Base-by-base conservation (phyloP, 2,888 invertebrate genomes). In the Pachydiplax longipennis region DNA sequence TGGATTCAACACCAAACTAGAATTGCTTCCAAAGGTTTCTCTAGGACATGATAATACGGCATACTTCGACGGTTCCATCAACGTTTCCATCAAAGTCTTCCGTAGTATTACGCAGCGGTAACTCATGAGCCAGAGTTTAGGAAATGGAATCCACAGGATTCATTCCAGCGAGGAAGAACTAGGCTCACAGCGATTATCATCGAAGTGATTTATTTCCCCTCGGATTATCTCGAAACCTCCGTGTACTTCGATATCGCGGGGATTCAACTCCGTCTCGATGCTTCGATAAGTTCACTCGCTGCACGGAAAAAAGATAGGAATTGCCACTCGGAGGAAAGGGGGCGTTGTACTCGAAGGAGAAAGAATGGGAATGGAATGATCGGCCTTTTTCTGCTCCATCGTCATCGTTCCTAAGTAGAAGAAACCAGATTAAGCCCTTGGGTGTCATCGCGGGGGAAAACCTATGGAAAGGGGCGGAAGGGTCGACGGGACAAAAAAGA, bases 391-490 rank as follows among this genome's bases (percentile, higher is more conserved):
- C 65, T 25, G 8, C 4, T 22, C 87, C 61, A 61, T 87, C 61
- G 37, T 61, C 87, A n/a, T n/a, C 61, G 61, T 61, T 37, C 37
- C 87, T 37, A 58, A 48, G 53, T 83, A 48, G 82, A 83, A 87
- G 87, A 48, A 61, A 87, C 87, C 48, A 53, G 87, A 87, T 87
- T 87, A 87, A 87, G 61, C 87, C 87, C 87, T 61, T 10, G 87
- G 87, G 87, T 87, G 37, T 58, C 87, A 87, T 87, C 37, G 61
- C 58, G 37, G 8, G 44, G 6, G 44, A 44, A 82, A 44, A 40
- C 2, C 31, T 25, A 18, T 5, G 53, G 83, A 83, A 83, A 18
- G 83, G 44, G 25, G 81, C 15, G 13, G 81, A 22, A 44, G 44
- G 22, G 48, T 73, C 73, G 25, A 2, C 73, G 73, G 25, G 8